These are phyloP conservation scores for Anorthoa munda DNA, from an alignment of 2,888 invertebrate genomes.

Conservation along the genomic window DNA sequence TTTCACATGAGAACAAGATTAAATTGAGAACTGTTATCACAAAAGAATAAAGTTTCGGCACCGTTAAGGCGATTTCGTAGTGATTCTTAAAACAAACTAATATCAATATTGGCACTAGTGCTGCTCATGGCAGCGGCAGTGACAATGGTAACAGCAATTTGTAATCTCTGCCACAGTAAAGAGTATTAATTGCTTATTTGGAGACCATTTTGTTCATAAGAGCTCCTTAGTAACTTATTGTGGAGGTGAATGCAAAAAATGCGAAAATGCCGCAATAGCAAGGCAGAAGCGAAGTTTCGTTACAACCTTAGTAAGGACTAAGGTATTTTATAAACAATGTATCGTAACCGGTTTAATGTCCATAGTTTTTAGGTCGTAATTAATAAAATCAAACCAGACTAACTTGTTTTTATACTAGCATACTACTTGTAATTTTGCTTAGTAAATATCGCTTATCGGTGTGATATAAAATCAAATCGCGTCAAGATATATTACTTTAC, in stretches of 20 bases:
- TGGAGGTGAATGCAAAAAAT: not conserved
- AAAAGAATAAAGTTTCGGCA: too few species aligned
- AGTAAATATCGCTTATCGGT: too few species aligned
- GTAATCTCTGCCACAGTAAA: not conserved
- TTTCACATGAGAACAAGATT: too few species aligned
- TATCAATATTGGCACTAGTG: too few species aligned
- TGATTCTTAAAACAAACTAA: too few species aligned
- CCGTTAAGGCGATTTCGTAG: too few species aligned
- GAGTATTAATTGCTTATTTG: not conserved
- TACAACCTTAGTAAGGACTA: slow-evolving; percentile 1
- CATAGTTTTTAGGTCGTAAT: not conserved
- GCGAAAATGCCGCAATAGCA: not conserved
- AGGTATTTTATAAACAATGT: not conserved
- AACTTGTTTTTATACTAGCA: not conserved
- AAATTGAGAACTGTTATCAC: too few species aligned
- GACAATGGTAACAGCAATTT: not conserved
- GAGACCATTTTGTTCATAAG: too few species aligned
- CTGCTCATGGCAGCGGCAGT: too few species aligned
- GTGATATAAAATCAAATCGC: too few species aligned
- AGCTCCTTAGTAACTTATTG: not conserved
- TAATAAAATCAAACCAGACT: not conserved
- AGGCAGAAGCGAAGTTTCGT: not conserved
- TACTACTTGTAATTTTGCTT: too few species aligned
- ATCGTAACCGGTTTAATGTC: not conserved
- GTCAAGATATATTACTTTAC: too few species aligned